A percentile compares a stretch with the other conserved stretches of the same genome.
Evolutionary conservation across 2,113 vertebrate genomes (phyloP).

Genomic region (Datnioides undecimradiatus): DNA sequence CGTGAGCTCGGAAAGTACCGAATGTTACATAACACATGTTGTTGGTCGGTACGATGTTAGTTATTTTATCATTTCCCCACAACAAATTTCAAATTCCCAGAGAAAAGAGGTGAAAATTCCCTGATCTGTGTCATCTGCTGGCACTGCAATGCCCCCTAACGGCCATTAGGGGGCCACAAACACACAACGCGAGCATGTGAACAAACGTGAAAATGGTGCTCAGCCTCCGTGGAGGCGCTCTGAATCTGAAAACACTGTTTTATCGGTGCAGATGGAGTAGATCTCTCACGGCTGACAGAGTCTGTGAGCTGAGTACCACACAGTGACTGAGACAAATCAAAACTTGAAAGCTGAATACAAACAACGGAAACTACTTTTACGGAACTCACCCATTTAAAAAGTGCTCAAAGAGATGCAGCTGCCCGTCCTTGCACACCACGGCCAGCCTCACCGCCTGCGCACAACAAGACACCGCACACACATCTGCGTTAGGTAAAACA

Average conservation of each 20-base stretch:
- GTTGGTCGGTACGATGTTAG: too few relatives aligned
- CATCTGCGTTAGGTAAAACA: neutral
- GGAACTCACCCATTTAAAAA: conserved; percentile 95
- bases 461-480: conserved; percentile 2
- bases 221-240: neutral
- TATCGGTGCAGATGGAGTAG: neutral
- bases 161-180: neutral
- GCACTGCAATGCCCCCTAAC: neutral
- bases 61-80: too few relatives aligned
- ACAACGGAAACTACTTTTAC: too few relatives aligned
- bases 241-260: neutral
- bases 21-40: too few relatives aligned
- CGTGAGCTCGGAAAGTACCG: neutral
- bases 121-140: neutral
- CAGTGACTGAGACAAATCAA: too few relatives aligned
- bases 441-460: conserved; percentile 93
- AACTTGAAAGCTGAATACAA: neutral
- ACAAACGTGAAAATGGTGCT: neutral
- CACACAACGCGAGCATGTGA: neutral
- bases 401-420: conserved; percentile 97
- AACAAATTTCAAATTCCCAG: neutral
- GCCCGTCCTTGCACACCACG: conserved; percentile 95
- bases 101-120: neutral
- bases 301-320: too few relatives aligned
- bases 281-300: too few relatives aligned